Evolutionary conservation across 1,140 invertebrate species (phyloP), one percentile per base, ranked within the genome.

Genomic region (Drosophila hydei): DNA sequence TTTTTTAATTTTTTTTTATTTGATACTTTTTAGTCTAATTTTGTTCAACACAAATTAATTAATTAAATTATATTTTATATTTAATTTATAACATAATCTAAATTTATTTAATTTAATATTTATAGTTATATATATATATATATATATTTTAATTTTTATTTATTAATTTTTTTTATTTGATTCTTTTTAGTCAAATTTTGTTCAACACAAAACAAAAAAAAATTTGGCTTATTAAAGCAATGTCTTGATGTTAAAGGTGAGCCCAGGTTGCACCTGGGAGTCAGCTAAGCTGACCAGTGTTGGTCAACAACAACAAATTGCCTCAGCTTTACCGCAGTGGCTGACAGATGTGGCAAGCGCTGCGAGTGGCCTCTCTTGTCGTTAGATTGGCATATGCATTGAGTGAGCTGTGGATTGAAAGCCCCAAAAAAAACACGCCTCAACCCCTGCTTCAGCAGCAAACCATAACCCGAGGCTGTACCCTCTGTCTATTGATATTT

Each of bases 261-360:
- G 55, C 54, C 61, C 60, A 40, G 51, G 12, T 59, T n/a, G 61
- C 65, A 71, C 72, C 48, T 43, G 42, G 19, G 48, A 38, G 38
- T 54, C 36, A 51, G 50, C 18, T 14, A 2, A 33, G 61, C 36
- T 33, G 42, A 52, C 55, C 45, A 61, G 52, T 43, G 43, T 63
- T 54, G 47, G 62, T 36, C 69, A 55, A 16, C 54, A 25, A 27
- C 14, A 21, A 5, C 23, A 21, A 23, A 63, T 51, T 73, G 73
- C 73, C 60, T 48, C 59, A 76, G 47, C 54, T 69, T 79, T 69
- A 68, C 72, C 80, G 73, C 75, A 65, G 61, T 87, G 30, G 58
- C 80, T 77, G 64, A 77, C 77, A 38, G 70, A 75, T 77, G 77
- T 78, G 77, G 78, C 74, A 79, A 84, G 64, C 18, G 18, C 30